Conservation (phyloP, 2,888 invertebrate species). For the Chymomyza fuscimana region DNA sequence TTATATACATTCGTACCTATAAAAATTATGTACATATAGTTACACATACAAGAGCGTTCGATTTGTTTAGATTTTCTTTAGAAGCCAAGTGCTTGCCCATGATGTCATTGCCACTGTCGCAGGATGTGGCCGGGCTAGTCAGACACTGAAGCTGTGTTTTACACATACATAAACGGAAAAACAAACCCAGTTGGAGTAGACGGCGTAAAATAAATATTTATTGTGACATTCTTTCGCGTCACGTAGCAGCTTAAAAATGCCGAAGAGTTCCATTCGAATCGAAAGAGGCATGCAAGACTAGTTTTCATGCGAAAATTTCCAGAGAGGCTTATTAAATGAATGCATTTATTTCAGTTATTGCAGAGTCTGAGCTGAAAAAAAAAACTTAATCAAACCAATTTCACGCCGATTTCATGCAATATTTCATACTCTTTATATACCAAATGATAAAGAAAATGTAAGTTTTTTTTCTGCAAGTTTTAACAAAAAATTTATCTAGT, state of each 20-base stretch:
- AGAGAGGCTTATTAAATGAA: background rate
- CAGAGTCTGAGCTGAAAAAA: background rate
- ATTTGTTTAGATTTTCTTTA: conserved; percentile 23
- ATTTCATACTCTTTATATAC: background rate
- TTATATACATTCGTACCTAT: background rate
- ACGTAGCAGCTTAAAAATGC: background rate
- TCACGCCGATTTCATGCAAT: background rate
- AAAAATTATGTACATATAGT: background rate
- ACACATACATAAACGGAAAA: background rate
- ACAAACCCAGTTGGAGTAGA: background rate
- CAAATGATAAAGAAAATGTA: background rate
- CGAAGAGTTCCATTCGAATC: background rate
- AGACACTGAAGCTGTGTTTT: background rate
- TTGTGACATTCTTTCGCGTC: background rate
- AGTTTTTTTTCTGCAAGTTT: background rate
- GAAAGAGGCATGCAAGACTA: background rate
- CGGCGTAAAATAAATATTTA: background rate
- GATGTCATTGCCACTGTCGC: conserved; percentile 58
- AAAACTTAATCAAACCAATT: background rate
- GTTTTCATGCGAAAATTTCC: background rate
- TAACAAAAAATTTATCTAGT: background rate
- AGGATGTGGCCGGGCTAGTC: background rate
- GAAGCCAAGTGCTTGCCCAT: conserved; percentile 27
- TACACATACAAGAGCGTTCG: conserved; percentile 28
- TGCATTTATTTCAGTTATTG: background rate